A percentile compares a stretch with the other conserved stretches of the same genome.
phyloP scores from a whole-genome alignment of 2,888 invertebrate genomes.

The Nymphalis urticae region DNA sequence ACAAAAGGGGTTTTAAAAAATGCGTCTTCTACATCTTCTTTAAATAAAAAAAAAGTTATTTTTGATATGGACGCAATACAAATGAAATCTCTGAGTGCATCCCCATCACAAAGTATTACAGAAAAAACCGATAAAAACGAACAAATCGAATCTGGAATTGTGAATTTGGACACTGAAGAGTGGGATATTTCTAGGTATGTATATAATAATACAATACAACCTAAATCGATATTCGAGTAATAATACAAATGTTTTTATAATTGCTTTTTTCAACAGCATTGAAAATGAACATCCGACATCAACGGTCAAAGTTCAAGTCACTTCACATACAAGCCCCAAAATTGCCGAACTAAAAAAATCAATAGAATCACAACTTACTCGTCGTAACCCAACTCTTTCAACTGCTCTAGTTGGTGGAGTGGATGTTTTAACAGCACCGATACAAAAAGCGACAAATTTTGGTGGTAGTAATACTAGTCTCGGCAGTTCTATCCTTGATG shows the following conservation, averaged over 20 bases:
- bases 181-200: slow-evolving; percentile 78
- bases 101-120: slow-evolving; percentile 75
- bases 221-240: background rate
- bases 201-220: background rate
- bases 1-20: slow-evolving; percentile 83
- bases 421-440: slow-evolving; percentile 59
- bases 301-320: slow-evolving; percentile 66
- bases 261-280: slow-evolving; percentile 59
- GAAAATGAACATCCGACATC: slow-evolving; percentile 68
- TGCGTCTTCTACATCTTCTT: slow-evolving; percentile 76
- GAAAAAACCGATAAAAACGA: slow-evolving; percentile 67
- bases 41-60: slow-evolving; percentile 84
- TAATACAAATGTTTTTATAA: background rate
- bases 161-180: slow-evolving; percentile 74
- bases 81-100: slow-evolving; percentile 77
- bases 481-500: slow-evolving; percentile 75
- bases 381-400: slow-evolving; percentile 63
- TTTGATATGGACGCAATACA: slow-evolving; percentile 83
- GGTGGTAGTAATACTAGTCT: slow-evolving; percentile 76
- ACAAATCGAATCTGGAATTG: slow-evolving; percentile 65
- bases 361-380: slow-evolving; percentile 79
- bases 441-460: slow-evolving; percentile 53
- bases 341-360: slow-evolving; percentile 79
- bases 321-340: slow-evolving; percentile 76
- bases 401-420: slow-evolving; percentile 63